Evolutionary conservation across 2,888 invertebrate genomes (phyloP).

Genomic region (Peribatodes rhomboidaria): DNA sequence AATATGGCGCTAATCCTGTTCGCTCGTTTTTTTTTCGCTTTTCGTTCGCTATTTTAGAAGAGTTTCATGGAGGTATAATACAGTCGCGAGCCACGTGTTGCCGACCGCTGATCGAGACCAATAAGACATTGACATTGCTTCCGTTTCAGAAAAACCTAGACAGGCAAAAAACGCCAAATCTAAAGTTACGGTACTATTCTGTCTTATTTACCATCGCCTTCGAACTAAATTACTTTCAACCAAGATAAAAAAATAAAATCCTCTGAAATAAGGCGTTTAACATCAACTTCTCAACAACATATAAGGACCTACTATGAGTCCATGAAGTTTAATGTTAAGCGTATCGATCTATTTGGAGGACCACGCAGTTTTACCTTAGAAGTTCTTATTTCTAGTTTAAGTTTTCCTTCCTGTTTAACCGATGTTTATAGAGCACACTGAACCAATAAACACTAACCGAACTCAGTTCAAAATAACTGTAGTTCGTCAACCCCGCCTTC

Average conservation of each 20-base stretch:
- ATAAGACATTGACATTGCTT: not conserved
- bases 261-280: too few relatives aligned
- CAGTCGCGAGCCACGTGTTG: too few relatives aligned
- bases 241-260: not conserved
- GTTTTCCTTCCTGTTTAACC: conserved; percentile 12
- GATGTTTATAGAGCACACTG: not conserved
- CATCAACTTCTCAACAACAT: too few relatives aligned
- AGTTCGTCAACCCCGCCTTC: conserved; percentile 59
- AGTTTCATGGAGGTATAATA: too few relatives aligned
- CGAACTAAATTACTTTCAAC: not conserved
- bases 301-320: too few relatives aligned
- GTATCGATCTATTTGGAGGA: too few relatives aligned
- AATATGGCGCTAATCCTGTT: too few relatives aligned
- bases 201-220: not conserved
- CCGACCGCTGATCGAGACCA: too few relatives aligned
- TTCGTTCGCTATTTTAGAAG: too few relatives aligned
- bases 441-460: conserved; percentile 12
- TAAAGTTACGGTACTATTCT: not conserved
- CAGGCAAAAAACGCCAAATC: conserved; percentile 10
- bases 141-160: conserved; percentile 14
- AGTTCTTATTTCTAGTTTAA: not conserved
- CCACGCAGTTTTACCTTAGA: too few relatives aligned
- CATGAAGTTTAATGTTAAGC: too few relatives aligned
- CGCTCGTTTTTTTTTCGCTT: too few relatives aligned
- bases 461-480: conserved; percentile 55